Percentiles rank a stretch among this genome's conserved stretches.
Conservation (phyloP, 2,797 vertebrate genomes). For the Pterois miles region DNA sequence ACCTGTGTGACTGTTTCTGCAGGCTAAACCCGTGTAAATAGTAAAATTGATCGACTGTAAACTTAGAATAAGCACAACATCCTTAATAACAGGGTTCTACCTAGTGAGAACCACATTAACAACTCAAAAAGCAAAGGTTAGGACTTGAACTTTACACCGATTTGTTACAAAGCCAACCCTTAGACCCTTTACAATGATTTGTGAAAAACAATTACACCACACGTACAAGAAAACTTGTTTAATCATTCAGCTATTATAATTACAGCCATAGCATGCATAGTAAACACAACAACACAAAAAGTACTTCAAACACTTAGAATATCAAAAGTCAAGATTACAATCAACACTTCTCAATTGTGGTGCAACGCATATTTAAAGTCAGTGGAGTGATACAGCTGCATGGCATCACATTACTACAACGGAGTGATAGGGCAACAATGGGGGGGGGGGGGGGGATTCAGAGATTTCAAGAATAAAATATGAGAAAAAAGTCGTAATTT, state of each 20-base stretch:
- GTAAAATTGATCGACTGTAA: not conserved
- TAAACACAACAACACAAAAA: slow-evolving; percentile 60
- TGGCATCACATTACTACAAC: not conserved
- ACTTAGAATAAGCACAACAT: too few relatives aligned
- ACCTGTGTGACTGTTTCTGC: too few relatives aligned
- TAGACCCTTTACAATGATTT: not conserved
- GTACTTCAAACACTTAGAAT: slow-evolving; percentile 61
- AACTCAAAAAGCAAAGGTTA: too few relatives aligned
- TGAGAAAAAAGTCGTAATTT: too few relatives aligned
- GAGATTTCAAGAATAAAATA: too few relatives aligned
- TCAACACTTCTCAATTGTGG: slow-evolving; percentile 37
- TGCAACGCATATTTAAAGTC: slow-evolving; percentile 15
- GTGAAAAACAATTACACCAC: not conserved
- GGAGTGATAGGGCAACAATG: too few relatives aligned
- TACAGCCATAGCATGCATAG: slow-evolving; percentile 70
- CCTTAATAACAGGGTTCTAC: too few relatives aligned
- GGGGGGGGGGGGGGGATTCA: too few relatives aligned
- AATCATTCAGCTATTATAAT: slow-evolving; percentile 61
- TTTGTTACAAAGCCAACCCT: too few relatives aligned
- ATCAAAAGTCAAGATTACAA: slow-evolving; percentile 60
- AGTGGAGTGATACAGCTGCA: not conserved
- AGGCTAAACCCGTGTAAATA: not conserved
- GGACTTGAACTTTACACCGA: too few relatives aligned
- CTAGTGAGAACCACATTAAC: not conserved
- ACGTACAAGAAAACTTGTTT: slow-evolving; percentile 62